Conservation (phyloP, 2,888 invertebrate genomes). For the Polydrusus cervinus region DNA sequence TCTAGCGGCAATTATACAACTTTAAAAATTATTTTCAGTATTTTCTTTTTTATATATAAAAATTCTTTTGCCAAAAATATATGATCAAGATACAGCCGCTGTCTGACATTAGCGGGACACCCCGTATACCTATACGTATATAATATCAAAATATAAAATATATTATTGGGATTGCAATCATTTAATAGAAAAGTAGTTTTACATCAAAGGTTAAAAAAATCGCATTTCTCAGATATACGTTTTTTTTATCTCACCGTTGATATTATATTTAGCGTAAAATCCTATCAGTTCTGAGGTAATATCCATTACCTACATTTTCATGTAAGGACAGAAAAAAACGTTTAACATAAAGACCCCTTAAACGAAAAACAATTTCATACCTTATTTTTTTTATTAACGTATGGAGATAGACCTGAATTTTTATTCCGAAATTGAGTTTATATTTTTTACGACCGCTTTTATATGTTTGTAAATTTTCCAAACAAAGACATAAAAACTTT, state of each 20-base stretch:
- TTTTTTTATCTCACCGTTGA: not conserved
- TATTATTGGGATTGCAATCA: no score
- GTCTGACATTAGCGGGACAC: no score
- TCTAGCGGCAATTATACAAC: no score
- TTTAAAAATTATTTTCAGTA: no score
- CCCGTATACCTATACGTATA: no score
- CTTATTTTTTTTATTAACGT: slow-evolving; percentile 6
- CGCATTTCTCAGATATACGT: not conserved
- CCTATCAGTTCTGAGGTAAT: not conserved
- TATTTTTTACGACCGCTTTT: slow-evolving; percentile 11
- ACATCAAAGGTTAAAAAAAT: no score
- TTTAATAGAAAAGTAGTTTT: no score
- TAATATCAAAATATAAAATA: no score
- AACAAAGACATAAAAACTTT: slow-evolving; percentile 25
- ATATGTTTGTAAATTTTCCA: slow-evolving; percentile 16
- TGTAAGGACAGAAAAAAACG: not conserved
- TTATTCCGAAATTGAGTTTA: slow-evolving; percentile 9
- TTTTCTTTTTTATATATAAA: no score
- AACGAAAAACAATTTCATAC: not conserved
- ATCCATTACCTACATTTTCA: not conserved
- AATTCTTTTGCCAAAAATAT: no score
- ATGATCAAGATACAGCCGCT: no score
- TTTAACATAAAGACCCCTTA: not conserved
- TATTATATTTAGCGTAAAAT: not conserved
- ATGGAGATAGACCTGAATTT: not conserved